These are phyloP conservation scores for Oreochromis tanganicae DNA, from an alignment of 2,113 vertebrate species.

Conservation along the genomic window DNA sequence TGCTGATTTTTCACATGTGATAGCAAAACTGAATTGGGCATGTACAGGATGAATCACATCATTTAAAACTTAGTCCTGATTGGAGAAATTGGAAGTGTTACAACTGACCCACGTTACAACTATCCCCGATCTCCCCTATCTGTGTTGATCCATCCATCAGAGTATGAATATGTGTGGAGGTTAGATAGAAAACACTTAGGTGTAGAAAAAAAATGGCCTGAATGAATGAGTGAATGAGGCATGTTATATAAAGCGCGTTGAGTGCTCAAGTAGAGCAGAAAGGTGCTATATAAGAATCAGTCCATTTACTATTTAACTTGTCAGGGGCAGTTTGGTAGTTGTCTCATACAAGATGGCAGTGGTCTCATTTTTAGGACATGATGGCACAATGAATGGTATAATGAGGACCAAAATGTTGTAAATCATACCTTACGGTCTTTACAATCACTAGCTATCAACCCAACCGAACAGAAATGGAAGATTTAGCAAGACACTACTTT, in stretches of 20 bases:
- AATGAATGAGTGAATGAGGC: not conserved
- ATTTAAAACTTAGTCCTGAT: no score
- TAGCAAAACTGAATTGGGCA: no score
- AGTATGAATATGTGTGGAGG: not conserved
- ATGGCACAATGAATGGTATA: not conserved
- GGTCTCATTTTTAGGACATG: not conserved
- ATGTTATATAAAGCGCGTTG: not conserved
- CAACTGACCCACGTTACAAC: no score
- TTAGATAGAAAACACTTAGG: not conserved
- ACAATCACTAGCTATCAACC: not conserved
- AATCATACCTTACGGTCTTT: not conserved
- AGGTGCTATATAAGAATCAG: not conserved
- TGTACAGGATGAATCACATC: no score
- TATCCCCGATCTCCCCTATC: no score
- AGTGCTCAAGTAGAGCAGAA: not conserved
- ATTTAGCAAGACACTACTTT: not conserved
- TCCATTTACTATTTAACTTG: not conserved
- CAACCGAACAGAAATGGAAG: not conserved
- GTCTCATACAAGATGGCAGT: not conserved
- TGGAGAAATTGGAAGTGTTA: no score
- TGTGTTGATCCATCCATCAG: not conserved
- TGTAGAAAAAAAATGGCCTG: not conserved
- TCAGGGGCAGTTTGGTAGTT: not conserved
- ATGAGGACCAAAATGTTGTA: not conserved
- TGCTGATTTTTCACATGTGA: no score